Base-by-base conservation (phyloP, 1,140 invertebrate species). In the Zaprionus gabonicus region DNA sequence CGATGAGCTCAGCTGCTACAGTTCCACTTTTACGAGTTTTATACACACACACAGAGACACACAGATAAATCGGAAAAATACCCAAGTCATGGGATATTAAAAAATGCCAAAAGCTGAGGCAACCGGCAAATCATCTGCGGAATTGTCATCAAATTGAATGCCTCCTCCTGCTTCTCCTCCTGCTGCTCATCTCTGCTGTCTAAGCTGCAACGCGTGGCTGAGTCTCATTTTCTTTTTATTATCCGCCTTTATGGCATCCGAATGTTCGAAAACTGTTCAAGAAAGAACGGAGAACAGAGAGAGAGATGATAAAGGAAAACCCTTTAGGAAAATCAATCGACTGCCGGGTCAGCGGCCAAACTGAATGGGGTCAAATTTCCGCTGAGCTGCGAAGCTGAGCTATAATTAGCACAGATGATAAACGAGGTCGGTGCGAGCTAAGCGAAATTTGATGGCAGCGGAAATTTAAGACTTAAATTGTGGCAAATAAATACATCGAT, bases 91-190 rank as follows among this genome's bases (percentile, higher is more conserved):
- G 64, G 49, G 67, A 75, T 75, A 88, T 90, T 88, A 88, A 88
- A 88, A 87, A 88, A 88, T 88, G 75, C 85, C 84, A 79, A 90
- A 88, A 68, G 81, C 84, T 75, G 83, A 83, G 81, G 75, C 81
- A 79, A 84, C 85, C 85, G 75, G 79, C 84, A 90, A 84, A 90
- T 88, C 85, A 88, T 88, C 84, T 84, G 58, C 85, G 85, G 85
- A 88, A 88, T 88, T 88, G 84, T 88, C 84, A 88, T 88, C 81
- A 88, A 88, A 88, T 88, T 88, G 85, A 88, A 88, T 81, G 81
- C 78, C 72, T 74, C 60, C 60, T 64, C 17, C 49, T 62, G 41
- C 56, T 65, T 49, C 57, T 53, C 51, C 63, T 27, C 58, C 57
- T 44, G 44, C 58, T 15, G 44, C 71, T 59, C 27, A 34, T 34